Base-by-base conservation (phyloP, 2,113 vertebrate species). In the Leptobrachium leishanense region DNA sequence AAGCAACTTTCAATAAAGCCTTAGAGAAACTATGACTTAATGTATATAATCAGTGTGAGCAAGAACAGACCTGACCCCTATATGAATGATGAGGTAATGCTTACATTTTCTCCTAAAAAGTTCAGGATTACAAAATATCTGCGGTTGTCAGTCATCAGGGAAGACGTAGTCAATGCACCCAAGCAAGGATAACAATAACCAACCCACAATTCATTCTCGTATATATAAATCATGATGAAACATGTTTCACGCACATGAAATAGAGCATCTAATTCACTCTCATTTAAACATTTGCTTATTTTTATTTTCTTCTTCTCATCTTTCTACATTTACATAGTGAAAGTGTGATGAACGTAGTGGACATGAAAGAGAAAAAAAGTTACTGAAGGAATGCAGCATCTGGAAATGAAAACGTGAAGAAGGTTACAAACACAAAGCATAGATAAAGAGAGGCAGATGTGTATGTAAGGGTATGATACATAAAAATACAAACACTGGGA, bases 11-110 rank as follows among this genome's bases (percentile, higher is more conserved):
- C 11, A 39, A 2, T 1, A 15, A 44, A 77, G 46, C 3, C 55
- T 70, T 31, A 10, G 43, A 72, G 40, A 77, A 70, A 40, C 15
- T 43, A 46, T n/a, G 43, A 63, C 44, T n/a, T 41, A 8, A 31
- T 65, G 7, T 43, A 41, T 6, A 57, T 59, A 59, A 59, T 12
- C 10, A 11, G 13, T 43, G 15, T 54, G 10, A 59, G 50, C 77
- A 79, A 66, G 77, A 53, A 2, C 41, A 73, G 77, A 43, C 77
- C 53, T 57, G 70, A 72, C 64, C 55, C 6, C 69, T 42, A n/a
- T 53, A 64, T 11, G 8, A 7, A 20, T 54, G n/a, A 31, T 79
- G 39, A 79, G 43, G 63, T 79, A 72, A 79, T 79, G 40, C 44
- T 54, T 43, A 8, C 41, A 66, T 55, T 66, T 43, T 8, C 42